Evolutionary conservation across 2,797 vertebrate genomes (phyloP).

Genomic region (Anableps anableps): DNA sequence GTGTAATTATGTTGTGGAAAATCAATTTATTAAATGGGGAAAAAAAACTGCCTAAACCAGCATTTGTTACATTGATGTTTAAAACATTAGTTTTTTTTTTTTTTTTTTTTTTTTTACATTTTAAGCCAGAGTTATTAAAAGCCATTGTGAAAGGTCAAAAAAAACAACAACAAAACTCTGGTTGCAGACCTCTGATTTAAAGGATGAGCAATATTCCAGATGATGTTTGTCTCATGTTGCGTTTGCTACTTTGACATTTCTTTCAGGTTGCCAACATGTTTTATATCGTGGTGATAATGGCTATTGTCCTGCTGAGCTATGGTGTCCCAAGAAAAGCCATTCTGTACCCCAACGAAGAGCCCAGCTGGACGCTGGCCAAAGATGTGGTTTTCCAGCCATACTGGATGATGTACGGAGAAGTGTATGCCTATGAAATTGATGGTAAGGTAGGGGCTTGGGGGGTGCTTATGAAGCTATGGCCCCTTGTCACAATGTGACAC

Average conservation of each 20-base stretch:
- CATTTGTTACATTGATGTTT: too few relatives aligned
- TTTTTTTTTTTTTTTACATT: too few relatives aligned
- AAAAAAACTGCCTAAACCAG: too few relatives aligned
- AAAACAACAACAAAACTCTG: too few relatives aligned
- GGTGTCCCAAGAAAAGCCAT: conserved; percentile 97
- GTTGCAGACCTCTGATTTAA: too few relatives aligned
- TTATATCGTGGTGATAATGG: conserved; percentile 99
- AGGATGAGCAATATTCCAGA: not conserved
- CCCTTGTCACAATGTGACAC: conserved; percentile 38
- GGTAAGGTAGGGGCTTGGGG: conserved; percentile 83
- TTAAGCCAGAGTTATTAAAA: too few relatives aligned
- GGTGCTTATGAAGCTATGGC: conserved; percentile 29
- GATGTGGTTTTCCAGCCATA: conserved; percentile 98
- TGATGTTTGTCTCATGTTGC: not conserved
- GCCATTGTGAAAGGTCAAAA: too few relatives aligned
- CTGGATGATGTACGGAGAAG: conserved; percentile 99
- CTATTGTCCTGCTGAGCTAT: conserved; percentile 94
- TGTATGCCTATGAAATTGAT: conserved; percentile 99
- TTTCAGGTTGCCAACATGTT: conserved; percentile 99
- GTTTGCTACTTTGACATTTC: conserved; percentile 9
- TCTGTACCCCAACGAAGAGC: conserved; percentile 89
- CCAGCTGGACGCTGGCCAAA: conserved; percentile 93
- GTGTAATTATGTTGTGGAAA: too few relatives aligned
- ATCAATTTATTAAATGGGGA: too few relatives aligned
- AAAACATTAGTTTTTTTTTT: too few relatives aligned